Evolutionary conservation across 2,797 vertebrate genomes (phyloP).

Genomic region (Linurgus olivaceus): DNA sequence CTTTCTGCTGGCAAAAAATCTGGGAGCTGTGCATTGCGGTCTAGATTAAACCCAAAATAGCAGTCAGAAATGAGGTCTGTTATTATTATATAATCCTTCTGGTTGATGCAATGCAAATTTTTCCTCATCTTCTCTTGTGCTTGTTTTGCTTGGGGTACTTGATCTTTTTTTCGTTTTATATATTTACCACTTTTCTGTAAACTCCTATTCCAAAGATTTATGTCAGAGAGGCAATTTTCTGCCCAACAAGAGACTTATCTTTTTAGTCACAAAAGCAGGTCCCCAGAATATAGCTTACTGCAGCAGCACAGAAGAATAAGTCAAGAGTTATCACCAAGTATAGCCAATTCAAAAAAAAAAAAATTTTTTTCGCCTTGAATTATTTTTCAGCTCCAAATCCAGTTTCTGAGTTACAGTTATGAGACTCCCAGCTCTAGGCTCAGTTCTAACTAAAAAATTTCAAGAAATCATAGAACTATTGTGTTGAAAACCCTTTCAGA

Average conservation of each 20-base stretch:
- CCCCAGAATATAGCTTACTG: slow-evolving; percentile 44
- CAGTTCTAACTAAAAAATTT: slow-evolving; percentile 51
- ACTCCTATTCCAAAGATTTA: slow-evolving; percentile 28
- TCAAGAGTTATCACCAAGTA: slow-evolving; percentile 51
- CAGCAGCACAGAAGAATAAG: slow-evolving; percentile 26
- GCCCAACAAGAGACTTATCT: slow-evolving; percentile 41
- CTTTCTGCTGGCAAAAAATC: background rate
- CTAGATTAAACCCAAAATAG: background rate
- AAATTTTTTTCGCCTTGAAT: slow-evolving; percentile 29
- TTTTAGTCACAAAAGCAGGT: slow-evolving; percentile 39
- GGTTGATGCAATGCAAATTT: background rate
- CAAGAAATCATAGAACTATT: slow-evolving; percentile 27
- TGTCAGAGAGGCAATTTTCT: slow-evolving; percentile 49
- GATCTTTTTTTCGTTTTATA: background rate
- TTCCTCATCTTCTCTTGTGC: background rate
- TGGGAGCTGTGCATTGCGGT: background rate
- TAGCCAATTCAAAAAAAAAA: slow-evolving; percentile 26
- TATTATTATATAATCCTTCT: background rate
- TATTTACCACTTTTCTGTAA: background rate
- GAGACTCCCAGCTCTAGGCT: slow-evolving; percentile 50
- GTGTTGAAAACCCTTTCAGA: slow-evolving; percentile 22
- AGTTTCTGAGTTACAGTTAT: slow-evolving; percentile 50
- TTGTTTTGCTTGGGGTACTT: background rate
- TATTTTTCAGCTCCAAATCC: slow-evolving; percentile 63
- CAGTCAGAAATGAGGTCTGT: background rate